Evolutionary conservation across 2,113 vertebrate species (phyloP), one percentile per base, ranked within the genome.

Genomic region (Danionella cerebrum): DNA sequence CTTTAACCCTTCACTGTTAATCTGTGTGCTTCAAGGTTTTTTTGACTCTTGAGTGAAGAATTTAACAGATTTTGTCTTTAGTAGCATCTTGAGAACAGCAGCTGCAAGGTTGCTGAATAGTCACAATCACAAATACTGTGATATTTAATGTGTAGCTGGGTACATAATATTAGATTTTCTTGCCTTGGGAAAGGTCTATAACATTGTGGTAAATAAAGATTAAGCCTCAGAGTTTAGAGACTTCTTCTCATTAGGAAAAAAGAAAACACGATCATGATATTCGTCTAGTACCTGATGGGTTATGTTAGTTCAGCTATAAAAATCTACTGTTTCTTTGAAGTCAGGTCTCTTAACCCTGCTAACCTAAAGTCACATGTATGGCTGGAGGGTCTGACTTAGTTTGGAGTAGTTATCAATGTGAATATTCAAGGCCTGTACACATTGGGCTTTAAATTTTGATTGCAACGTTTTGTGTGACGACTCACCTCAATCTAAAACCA

Each of bases 1-100:
- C 54, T 59, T 74, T 74, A 74, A 76, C 71, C 44, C 48, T 22
- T 65, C 29, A 63, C 48, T 66, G 47, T 4, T 38, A 47, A 22
- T 21, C n/a, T 10, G 14, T 35, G 18, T 71, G 51, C 65, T 63
- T 55, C 10, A 22, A 48, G 13, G 38, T 41, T 33, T 11, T 14
- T 36, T 35, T 33, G 59, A 48, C 29, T 62, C 27, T 62, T 62
- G 41, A 45, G n/a, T 45, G n/a, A 63, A 53, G 31, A 59, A 45
- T 45, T 33, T 24, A 18, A 19, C 11, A 2, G 2, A 1, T 12
- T n/a, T 25, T 12, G 35, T 48, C 38, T 44, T 63, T 13, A 36
- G 6, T 16, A 36, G 16, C 14, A 36, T 63, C 16, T 45, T 47
- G 22, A 48, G 31, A 59, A 27, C 33, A 8, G 24, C 5, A 13